Evolutionary conservation across 2,888 invertebrate species (phyloP), one percentile per base, ranked within the genome.

Genomic region (Tupiocoris notatus): DNA sequence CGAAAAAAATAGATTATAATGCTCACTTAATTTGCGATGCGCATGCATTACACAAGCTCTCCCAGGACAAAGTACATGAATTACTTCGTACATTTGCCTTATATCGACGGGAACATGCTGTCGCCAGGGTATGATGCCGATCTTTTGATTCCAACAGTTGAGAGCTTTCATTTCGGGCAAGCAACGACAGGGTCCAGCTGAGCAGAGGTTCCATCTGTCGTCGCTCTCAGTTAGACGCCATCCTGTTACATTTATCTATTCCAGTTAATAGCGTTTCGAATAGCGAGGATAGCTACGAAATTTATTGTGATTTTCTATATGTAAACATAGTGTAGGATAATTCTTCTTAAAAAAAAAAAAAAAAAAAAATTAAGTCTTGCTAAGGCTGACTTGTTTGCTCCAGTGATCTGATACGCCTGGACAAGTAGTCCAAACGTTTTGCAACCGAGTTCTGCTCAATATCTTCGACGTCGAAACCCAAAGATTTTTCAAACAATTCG

Each of bases 91-190:
- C 92, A 91, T 87, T 77, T 87, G 86, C 58, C 87, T 83, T 1
- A 90, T 85, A 81, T 91, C 91, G 39, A 86, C 85, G 0, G 91
- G 92, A 0, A 90, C 86, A 1, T 88, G 83, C 81, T 91, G 88
- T 21, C 87, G 85, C 0, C 88, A 83, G 0, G 90, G 89, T 9
- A 92, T 85, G n/a, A 86, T 84, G 0, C 85, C 83, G 9, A 91
- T 83, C 0, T 87, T 87, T 58, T 87, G 86, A 77, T 89, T 86
- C 91, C 91, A 91, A 82, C 92, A 92, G 79, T 88, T 90, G 24
- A 91, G 83, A 0, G 89, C 87, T 75, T 87, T 88, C 0, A 88
- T 89, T 80, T 88, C 87, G 0, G 88, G 87, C 80, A 88, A 86
- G 81, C 91, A 91, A 76, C 87, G 88, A 81, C 91, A 91, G 0